These are phyloP conservation scores for Nomada hirtipes DNA, from an alignment of 2,888 invertebrate species.

Conservation along the genomic window DNA sequence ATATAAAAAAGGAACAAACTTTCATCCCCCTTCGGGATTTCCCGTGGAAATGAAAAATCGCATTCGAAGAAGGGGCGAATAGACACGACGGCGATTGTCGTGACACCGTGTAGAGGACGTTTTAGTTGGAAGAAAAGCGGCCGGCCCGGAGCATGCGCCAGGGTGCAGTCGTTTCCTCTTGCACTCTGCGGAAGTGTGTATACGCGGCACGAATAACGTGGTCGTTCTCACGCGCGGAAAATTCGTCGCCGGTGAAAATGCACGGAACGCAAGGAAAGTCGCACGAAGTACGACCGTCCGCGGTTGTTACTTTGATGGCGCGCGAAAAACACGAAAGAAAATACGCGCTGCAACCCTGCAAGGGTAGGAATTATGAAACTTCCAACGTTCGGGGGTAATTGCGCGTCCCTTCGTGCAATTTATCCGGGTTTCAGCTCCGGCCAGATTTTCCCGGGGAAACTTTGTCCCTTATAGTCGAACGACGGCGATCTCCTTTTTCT, in stretches of 20 bases:
- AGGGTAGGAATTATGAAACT: conserved; percentile 42
- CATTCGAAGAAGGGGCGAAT: not conserved
- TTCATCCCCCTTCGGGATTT: not conserved
- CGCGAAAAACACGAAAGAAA: conserved; percentile 51
- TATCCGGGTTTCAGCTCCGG: not conserved
- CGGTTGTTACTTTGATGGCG: conserved; percentile 52
- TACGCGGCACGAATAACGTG: conserved; percentile 20
- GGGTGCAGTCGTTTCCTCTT: conserved; percentile 27
- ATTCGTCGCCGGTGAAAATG: conserved; percentile 52
- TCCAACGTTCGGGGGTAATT: conserved; percentile 30
- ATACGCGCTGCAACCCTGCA: conserved; percentile 15
- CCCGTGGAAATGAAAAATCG: not conserved
- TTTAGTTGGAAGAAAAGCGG: conserved; percentile 8
- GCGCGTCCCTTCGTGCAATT: conserved; percentile 38
- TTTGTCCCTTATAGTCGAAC: not conserved
- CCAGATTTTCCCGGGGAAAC: conserved; percentile 28
- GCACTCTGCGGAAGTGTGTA: conserved; percentile 20
- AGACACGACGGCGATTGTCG: not conserved
- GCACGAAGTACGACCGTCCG: conserved; percentile 39
- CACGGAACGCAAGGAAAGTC: conserved; percentile 31
- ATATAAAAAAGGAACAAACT: too few relatives aligned
- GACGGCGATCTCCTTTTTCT: not conserved
- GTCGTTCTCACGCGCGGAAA: conserved; percentile 43
- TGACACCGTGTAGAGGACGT: conserved; percentile 39
- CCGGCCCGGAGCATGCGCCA: conserved; percentile 41